Evolutionary conservation across 2,797 vertebrate species (phyloP).

Genomic region (Malacoctenus gilli): DNA sequence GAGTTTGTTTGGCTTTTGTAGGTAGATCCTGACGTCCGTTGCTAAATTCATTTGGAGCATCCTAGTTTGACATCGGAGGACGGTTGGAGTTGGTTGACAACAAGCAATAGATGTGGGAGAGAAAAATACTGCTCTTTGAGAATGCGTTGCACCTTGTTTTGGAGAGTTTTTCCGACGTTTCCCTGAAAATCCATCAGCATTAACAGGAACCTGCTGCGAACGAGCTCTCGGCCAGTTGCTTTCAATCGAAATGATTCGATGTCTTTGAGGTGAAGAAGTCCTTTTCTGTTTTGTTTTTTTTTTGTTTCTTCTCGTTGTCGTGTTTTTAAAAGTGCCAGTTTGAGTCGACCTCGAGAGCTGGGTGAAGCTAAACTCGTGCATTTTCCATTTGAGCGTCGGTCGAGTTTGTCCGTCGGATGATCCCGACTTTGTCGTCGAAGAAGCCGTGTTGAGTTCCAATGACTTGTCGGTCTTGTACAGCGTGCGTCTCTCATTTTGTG

Average conservation of each 20-base stretch:
- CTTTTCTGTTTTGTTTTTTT: no score
- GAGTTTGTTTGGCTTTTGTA: conserved; percentile 72
- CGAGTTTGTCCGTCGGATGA: conserved; percentile 36
- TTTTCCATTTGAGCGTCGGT: conserved; percentile 53
- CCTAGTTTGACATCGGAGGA: conserved; percentile 31
- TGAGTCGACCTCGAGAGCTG: conserved; percentile 29
- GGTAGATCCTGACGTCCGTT: conserved; percentile 60
- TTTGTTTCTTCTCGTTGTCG: background rate
- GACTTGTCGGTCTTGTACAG: conserved; percentile 58
- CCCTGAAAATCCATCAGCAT: conserved; percentile 34
- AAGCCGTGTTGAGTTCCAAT: conserved; percentile 38
- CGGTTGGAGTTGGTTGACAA: conserved; percentile 26
- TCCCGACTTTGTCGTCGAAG: conserved; percentile 43
- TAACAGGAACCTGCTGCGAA: conserved; percentile 30
- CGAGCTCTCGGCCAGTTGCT: conserved; percentile 36
- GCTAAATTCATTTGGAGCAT: conserved; percentile 26
- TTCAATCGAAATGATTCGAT: conserved; percentile 50
- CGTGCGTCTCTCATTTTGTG: conserved; percentile 56
- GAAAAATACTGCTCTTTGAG: conserved; percentile 23
- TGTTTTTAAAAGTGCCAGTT: conserved; percentile 61
- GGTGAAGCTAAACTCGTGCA: conserved; percentile 31
- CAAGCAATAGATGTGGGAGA: conserved; percentile 30
- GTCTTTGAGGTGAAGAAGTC: conserved; percentile 41
- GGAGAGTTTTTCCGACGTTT: conserved; percentile 27
- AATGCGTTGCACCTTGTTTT: conserved; percentile 18